phyloP scores from a whole-genome alignment of 1,140 invertebrate genomes.

The Drosophila lacertosa region DNA sequence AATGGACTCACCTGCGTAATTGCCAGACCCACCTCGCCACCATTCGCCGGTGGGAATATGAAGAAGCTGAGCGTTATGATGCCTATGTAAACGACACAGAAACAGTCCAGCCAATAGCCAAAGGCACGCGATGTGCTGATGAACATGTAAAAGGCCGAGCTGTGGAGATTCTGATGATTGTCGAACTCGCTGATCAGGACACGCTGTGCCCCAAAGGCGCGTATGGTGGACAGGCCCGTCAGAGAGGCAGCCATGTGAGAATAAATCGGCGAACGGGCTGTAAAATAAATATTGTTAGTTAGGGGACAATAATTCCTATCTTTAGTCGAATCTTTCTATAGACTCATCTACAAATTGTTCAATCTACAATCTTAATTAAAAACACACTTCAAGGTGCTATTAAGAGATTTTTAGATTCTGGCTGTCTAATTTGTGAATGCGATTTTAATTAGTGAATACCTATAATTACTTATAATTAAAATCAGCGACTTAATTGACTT shows the following conservation, averaged over 20 bases:
- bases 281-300: conserved; percentile 1
- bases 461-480: not conserved
- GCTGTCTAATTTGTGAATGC: no score
- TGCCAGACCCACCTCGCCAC: conserved; percentile 91
- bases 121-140: conserved; percentile 88
- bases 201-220: conserved; percentile 92
- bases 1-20: conserved; percentile 88
- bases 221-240: conserved; percentile 94
- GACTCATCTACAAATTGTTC: no score
- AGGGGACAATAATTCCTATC: not conserved
- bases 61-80: conserved; percentile 89
- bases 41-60: conserved; percentile 86
- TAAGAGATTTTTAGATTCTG: no score
- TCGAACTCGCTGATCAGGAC: conserved; percentile 92
- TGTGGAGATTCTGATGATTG: conserved; percentile 90
- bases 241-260: conserved; percentile 94
- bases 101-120: conserved; percentile 91
- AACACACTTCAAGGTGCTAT: no score
- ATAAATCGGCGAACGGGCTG: conserved; percentile 92
- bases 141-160: conserved; percentile 88
- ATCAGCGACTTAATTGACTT: conserved; percentile 84
- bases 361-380: no score
- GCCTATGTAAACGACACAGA: conserved; percentile 90
- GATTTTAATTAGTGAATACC: not conserved
- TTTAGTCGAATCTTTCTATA: no score